Evolutionary conservation across 2,113 vertebrate genomes (phyloP), one percentile per base, ranked within the genome.

Genomic region (Mugil cephalus): DNA sequence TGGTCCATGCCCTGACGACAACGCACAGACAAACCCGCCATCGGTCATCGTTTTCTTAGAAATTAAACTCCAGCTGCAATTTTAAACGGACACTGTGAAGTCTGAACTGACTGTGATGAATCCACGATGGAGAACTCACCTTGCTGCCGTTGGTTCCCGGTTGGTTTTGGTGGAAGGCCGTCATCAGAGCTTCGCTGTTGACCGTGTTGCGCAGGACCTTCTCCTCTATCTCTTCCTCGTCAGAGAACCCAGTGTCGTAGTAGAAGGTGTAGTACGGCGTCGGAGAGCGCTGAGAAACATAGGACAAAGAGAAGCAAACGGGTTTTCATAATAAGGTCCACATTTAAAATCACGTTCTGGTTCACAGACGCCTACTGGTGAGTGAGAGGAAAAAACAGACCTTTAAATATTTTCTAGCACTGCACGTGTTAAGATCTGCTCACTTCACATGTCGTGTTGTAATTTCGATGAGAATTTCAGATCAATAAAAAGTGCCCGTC

Each of bases 131-230:
- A 47, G 8, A 8, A 3, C 36, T 18, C 91, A 95, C 85, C 74
- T 89, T 85, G 52, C 77, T 89, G 58, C 94, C 87, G 0, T 91
- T 82, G 21, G 78, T 45, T 84, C 91, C 94, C 1, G 85, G 68
- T 73, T 89, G 92, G 0, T 83, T 88, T 47, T 88, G 93, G 77
- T 94, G 93, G 68, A 96, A 96, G 24, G 94, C 92, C 0, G 95
- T 93, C 53, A 95, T 95, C 19, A 96, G 88, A 8, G 96, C 95
- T 80, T 96, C 94, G 0, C 93, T 92, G 87, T 89, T 94, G 30
- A 95, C 87, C 0, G 83, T 86, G 1, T 92, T 94, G 30, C 87
- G 91, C 56, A 90, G 80, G 18, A 92, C 75, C 89, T 94, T 91
- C 52, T 92, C 93, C 69, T 89, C 89, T 1, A 77, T 39, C 70